Percentiles rank a stretch among this genome's conserved stretches.
Evolutionary conservation across 2,888 invertebrate genomes (phyloP).

Genomic region (Scaptomyza polygonia): DNA sequence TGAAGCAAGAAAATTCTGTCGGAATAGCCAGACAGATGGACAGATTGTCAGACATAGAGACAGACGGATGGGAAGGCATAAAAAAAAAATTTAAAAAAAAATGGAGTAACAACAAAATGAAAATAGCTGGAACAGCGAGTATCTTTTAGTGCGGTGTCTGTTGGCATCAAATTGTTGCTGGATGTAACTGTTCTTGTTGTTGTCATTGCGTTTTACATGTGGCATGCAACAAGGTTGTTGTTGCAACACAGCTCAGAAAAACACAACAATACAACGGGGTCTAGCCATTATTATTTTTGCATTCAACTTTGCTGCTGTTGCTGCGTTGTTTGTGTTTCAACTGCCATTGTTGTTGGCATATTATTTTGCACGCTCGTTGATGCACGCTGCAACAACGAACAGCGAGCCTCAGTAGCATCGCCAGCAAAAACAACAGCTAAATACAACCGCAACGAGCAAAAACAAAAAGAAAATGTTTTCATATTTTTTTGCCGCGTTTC

Average conservation of each 20-base stretch:
- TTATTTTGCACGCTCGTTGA: constrained; percentile 78
- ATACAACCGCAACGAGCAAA: constrained; percentile 57
- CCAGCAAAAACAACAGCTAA: constrained; percentile 34
- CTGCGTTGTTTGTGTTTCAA: constrained; percentile 60
- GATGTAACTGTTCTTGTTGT: constrained; percentile 24
- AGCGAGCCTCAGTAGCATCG: constrained; percentile 12
- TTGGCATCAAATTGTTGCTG: constrained; percentile 28
- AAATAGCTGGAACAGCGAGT: constrained; percentile 34
- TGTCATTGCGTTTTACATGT: constrained; percentile 63
- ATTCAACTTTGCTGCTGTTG: constrained; percentile 37
- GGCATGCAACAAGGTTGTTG: constrained; percentile 46
- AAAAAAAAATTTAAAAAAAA: not conserved
- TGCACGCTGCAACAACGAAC: constrained; percentile 46
- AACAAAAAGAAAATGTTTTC: constrained; percentile 67
- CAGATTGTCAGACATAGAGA: not conserved
- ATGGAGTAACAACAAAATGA: constrained; percentile 27
- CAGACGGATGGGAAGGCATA: not conserved
- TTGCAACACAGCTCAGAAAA: constrained; percentile 17
- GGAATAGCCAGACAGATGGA: not conserved
- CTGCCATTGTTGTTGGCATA: constrained; percentile 73
- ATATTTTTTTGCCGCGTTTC: constrained; percentile 72
- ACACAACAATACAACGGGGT: constrained; percentile 51
- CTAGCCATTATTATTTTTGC: constrained; percentile 68
- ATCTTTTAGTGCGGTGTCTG: constrained; percentile 41
- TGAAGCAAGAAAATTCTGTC: too few species aligned